Evolutionary conservation across 2,888 invertebrate genomes (phyloP).

Genomic region (Carabus problematicus): DNA sequence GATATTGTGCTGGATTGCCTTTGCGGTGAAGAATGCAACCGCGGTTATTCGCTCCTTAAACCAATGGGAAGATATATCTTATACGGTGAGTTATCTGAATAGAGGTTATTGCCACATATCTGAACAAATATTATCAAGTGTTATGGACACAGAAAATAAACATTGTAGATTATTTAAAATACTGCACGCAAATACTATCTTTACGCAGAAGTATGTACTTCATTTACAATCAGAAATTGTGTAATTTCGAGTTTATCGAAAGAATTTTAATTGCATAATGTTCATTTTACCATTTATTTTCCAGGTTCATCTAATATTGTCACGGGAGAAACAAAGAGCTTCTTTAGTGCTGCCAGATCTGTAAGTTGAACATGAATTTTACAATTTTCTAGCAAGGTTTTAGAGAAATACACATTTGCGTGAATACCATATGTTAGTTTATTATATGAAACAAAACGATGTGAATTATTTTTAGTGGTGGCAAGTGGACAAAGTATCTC

Average conservation of each 20-base stretch:
- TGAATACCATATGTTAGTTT: not conserved
- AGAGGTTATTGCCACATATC: not conserved
- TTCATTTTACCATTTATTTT: conserved; percentile 41
- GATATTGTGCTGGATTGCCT: conserved; percentile 88
- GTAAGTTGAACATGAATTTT: conserved; percentile 68
- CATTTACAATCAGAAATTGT: not conserved
- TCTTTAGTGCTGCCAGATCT: conserved; percentile 88
- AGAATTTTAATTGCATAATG: conserved; percentile 17
- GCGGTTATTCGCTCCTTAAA: conserved; percentile 81
- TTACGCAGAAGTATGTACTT: not conserved
- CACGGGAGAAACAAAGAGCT: conserved; percentile 89
- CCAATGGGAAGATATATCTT: conserved; percentile 90
- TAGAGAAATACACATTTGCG: no score
- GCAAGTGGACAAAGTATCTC: conserved; percentile 91
- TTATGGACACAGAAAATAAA: no score
- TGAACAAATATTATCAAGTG: not conserved
- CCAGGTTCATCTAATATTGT: conserved; percentile 81
- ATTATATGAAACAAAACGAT: not conserved
- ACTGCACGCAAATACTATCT: no score
- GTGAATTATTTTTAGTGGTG: conserved; percentile 73
- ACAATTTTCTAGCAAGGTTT: not conserved
- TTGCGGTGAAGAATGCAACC: conserved; percentile 88
- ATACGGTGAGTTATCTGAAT: conserved; percentile 65
- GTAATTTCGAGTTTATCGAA: not conserved
- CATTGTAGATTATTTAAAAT: not conserved